Base-by-base conservation (phyloP, 2,888 invertebrate genomes). In the Mythimna vitellina region DNA sequence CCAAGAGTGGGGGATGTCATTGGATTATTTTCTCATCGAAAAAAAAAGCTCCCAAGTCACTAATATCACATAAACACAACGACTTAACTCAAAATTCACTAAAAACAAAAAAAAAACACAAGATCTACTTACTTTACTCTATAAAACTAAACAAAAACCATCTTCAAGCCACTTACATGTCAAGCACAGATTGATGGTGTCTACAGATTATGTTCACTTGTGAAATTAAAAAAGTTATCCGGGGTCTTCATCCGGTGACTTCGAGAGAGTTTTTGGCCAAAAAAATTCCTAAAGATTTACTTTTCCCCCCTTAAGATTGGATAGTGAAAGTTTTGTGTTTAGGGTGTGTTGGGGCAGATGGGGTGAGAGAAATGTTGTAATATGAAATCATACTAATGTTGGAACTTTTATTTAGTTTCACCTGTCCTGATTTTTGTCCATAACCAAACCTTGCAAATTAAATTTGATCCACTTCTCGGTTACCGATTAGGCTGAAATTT, bases 151-250 rank as follows among this genome's bases (percentile, higher is more conserved):
- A 64, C 12, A 66, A 80, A 76, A 77, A 73, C 32, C 17, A 14
- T 5, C 53, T 7, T 10, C n/a, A 1, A 42, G 8, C 56, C 62
- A 60, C 57, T 57, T 32, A 32, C 56, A 49, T 14, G 79, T 74
- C 79, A 69, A 53, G 5, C 51, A 10, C 20, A 84, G 86, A 87
- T 87, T 81, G 86, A 87, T 87, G 82, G 73, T 81, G 79, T 80
- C 60, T 77, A 70, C 60, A 73, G 82, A 87, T 86, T 86, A 87
- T 86, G 83, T 82, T 80, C 84, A 87, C 87, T 87, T 80, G 76
- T 81, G 82, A 76, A 86, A 87, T 87, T 87, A 87, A 87, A 87
- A 87, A 87, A 87, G 86, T 87, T 87, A 73, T 35, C 53, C 64
- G 70, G 70, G 53, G 73, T 78, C 80, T 70, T 70, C 72, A 76